Conservation (phyloP, 2,113 vertebrate genomes). For the Callionymus lyra region DNA sequence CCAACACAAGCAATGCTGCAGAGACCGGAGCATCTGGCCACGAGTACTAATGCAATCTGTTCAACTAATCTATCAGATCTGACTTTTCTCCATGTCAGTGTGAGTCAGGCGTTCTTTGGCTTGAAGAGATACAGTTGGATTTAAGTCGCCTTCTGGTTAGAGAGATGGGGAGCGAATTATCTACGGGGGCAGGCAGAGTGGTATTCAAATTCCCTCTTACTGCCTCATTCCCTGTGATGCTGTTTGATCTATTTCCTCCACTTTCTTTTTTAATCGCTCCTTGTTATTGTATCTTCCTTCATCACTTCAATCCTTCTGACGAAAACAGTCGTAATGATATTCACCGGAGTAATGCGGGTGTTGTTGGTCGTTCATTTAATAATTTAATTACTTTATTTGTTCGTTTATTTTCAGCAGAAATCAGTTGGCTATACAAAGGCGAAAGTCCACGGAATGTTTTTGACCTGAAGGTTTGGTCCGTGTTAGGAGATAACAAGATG, state of each 20-base stretch:
- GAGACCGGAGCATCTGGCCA: conserved; percentile 27
- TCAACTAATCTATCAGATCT: conserved; percentile 31
- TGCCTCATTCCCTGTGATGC: conserved; percentile 45
- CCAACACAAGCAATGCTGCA: conserved; percentile 12
- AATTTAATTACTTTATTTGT: too few relatives aligned
- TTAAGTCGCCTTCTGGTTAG: conserved; percentile 8
- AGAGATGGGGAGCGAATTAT: conserved; percentile 27
- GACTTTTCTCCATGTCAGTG: conserved; percentile 22
- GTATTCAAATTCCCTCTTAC: conserved; percentile 23
- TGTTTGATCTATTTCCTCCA: conserved; percentile 33
- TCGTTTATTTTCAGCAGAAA: too few relatives aligned
- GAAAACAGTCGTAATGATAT: too few relatives aligned
- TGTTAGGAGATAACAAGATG: conserved; percentile 16
- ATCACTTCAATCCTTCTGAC: conserved; percentile 4
- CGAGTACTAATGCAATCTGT: conserved; percentile 33
- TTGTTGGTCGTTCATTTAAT: too few relatives aligned
- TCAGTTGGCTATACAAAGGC: too few relatives aligned
- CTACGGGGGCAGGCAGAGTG: conserved; percentile 8
- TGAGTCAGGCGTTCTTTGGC: conserved; percentile 26
- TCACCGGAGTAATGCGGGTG: too few relatives aligned
- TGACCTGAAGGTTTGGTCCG: conserved; percentile 8
- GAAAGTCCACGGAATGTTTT: conserved; percentile 6
- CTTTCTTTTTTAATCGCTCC: conserved; percentile 2
- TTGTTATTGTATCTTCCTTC: conserved; percentile 7
- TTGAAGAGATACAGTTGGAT: conserved; percentile 18